Conservation (phyloP, 2,113 vertebrate genomes). For the Notarius quadriscutis region DNA sequence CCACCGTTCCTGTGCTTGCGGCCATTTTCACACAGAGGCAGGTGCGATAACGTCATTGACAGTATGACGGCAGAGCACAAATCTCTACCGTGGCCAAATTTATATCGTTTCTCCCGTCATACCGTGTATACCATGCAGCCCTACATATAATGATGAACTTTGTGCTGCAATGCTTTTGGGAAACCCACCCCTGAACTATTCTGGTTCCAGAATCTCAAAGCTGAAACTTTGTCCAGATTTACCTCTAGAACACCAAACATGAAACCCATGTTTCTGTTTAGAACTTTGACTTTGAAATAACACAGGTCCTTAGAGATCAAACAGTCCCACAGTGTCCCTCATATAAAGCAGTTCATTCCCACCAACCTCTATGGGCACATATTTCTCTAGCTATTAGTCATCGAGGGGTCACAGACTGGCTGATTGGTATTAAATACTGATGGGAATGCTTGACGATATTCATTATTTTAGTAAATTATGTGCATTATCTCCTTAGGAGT, state of each 20-base stretch:
- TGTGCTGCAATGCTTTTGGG: too few species aligned
- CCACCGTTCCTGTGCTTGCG: too few species aligned
- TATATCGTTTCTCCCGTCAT: too few species aligned
- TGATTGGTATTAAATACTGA: neutral
- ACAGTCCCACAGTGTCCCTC: neutral
- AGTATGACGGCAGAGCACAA: too few species aligned
- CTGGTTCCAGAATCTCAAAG: neutral
- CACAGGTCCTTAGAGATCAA: neutral
- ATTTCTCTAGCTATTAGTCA: neutral
- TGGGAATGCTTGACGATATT: neutral
- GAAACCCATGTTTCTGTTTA: neutral
- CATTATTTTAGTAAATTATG: neutral
- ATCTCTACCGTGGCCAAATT: too few species aligned
- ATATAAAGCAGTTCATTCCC: neutral
- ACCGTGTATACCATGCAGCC: too few species aligned
- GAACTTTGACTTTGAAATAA: neutral
- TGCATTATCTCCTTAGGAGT: neutral
- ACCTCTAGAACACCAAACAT: neutral
- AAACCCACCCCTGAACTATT: neutral
- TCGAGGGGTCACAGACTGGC: neutral
- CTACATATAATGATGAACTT: too few species aligned
- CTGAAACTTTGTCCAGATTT: neutral
- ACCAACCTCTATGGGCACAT: neutral
- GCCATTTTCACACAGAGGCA: too few species aligned
- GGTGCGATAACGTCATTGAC: too few species aligned